Evolutionary conservation across 92 coral and sea anemone species (phyloP), one percentile per base, ranked within the genome.

Genomic region (Siderastrea radians): DNA sequence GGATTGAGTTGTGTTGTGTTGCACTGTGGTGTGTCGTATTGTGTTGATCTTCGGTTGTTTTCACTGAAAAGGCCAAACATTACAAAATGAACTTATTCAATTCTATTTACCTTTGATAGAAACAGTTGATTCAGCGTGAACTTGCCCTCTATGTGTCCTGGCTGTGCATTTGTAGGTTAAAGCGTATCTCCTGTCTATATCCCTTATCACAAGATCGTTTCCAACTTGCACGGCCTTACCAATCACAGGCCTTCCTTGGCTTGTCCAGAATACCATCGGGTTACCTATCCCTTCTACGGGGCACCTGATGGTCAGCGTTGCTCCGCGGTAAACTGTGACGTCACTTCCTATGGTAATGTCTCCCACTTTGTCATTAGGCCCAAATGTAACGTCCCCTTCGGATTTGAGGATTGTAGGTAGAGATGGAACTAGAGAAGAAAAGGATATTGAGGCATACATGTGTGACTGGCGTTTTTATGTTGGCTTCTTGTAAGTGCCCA

Each of bases 261-360:
- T 92, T 26, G 84, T 91, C 99, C 99, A 97, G 55, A 70, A 82
- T 14, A 97, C 90, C 2, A 71, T 49, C 45, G 93, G 94, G 13
- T 57, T 77, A 17, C 91, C 94, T 15, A 83, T 64, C 1, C 97
- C 95, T 16, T 86, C 86, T 4, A 90, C 97, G 9, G 92, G 96
- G 74, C 99, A 97, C 72, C 89, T 90, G 53, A 97, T 92, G n/a
- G 79, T 93, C 6, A 97, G 87, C 9, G 91, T 84, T 12, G 98
- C 81, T 11, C 96, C 96, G 2, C 85, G 90, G 89, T 88, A 92
- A 13, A 94, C 94, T 9, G 99, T 88, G 3, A 88, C 98, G 55
- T 86, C 91, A n/a, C 94, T 92, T 47, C 99, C 99, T n/a, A 97
- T 93, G 0, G 98, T 95, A 46, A 97, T 86, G 19, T 86, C 82